Percentiles rank a stretch among this genome's conserved stretches.
Evolutionary conservation across 2,888 invertebrate genomes (phyloP).

Genomic region (Andrena marginata): DNA sequence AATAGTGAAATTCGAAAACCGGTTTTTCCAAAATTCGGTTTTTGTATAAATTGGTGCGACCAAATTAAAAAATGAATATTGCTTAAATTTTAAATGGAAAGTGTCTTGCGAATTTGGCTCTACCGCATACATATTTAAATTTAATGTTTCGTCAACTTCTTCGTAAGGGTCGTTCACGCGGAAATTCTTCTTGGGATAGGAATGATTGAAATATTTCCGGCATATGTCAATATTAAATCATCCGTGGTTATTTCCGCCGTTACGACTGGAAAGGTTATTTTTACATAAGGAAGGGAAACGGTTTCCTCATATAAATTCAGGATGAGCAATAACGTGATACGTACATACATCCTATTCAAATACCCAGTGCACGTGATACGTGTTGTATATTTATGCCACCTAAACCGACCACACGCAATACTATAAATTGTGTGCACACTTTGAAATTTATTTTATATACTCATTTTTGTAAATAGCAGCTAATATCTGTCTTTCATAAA

Average conservation of each 20-base stretch:
- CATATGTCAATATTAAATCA: constrained; percentile 22
- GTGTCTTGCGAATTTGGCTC: not conserved
- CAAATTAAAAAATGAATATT: too few relatives aligned
- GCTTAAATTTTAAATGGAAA: too few relatives aligned
- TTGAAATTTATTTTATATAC: constrained; percentile 32
- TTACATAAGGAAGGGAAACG: constrained; percentile 8
- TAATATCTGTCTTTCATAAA: too few relatives aligned
- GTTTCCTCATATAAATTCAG: constrained; percentile 47
- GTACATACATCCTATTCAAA: constrained; percentile 30
- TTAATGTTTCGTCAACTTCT: not conserved
- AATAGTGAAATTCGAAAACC: too few relatives aligned
- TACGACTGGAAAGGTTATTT: constrained; percentile 1
- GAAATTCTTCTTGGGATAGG: not conserved
- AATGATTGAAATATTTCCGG: constrained; percentile 27
- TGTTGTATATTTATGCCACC: constrained; percentile 37
- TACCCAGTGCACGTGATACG: constrained; percentile 26
- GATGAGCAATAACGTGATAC: constrained; percentile 23
- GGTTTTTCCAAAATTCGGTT: too few relatives aligned
- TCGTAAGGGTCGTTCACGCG: not conserved
- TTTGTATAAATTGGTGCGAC: too few relatives aligned
- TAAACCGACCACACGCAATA: constrained; percentile 18
- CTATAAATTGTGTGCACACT: not conserved
- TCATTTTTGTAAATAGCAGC: too few relatives aligned
- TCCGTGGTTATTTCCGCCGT: constrained; percentile 12
- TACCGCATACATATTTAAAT: not conserved